Base-by-base conservation (phyloP, 1,140 invertebrate genomes). In the Drosophila punjabiensis region DNA sequence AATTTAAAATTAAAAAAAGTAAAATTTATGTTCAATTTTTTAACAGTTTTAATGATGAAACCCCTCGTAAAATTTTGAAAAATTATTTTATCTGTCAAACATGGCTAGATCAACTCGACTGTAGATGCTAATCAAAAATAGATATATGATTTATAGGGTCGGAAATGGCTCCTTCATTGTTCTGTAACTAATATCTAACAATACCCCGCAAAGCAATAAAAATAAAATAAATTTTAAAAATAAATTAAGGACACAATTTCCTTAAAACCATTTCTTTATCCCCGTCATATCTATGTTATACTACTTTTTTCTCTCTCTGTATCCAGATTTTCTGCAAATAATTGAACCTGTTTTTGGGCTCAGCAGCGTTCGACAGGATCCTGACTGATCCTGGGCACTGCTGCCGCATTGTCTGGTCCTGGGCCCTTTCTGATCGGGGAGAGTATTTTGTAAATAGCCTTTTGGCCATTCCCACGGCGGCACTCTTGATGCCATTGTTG, bases 381-480 rank as follows among this genome's bases (percentile, higher is more conserved):
- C 53, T 37, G 53, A 5, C 48, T 52, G 33, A 39, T 62, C 43
- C 55, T 56, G 43, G 55, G 59, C 60, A 35, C 52, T 52, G 84
- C 64, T 63, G 87, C 86, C 86, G 64, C 69, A 60, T 90, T 90
- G 87, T 90, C 86, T 90, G 69, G 76, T 30, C 55, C 43, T n/a
- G 35, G 68, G 8, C 20, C 32, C 20, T 32, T 32, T 10, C 20
- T 35, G 53, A 14, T 48, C 37, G 50, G 35, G 55, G 48, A 79
- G 84, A 85, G 68, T 90, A 91, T 90, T 90, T 90, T 37, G 87
- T 88, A 88, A 88, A 88, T 86, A 76, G 50, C n/a, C n/a, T 50
- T 63, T 16, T 47, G 55, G 37, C 50, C 68, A 76, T 86, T 90
- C 87, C 82, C 87, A 89, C 73, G 81, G 70, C 82, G 86, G 76